Conservation (phyloP, 2,113 vertebrate genomes). For the western clawed frog (Xenopus tropicalis) region DNA sequence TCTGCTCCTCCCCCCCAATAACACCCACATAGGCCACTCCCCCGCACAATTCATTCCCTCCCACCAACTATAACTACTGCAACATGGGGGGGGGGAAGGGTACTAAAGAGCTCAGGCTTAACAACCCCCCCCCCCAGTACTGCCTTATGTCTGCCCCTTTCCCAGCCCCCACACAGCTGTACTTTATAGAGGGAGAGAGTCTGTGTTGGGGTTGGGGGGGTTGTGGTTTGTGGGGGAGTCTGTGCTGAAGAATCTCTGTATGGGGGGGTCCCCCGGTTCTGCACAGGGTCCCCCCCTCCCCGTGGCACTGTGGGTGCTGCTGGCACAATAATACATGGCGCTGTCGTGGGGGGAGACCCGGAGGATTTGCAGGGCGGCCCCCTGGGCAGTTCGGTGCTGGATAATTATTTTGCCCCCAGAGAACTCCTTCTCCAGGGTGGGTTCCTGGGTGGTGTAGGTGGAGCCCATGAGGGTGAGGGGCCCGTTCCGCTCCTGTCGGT, state of each 20-base stretch:
- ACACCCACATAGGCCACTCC: no score
- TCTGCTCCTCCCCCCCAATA: no score
- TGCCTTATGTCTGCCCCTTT: no score
- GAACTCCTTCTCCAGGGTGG: conserved; percentile 9
- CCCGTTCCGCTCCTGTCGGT: background rate
- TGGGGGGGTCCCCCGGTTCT: no score
- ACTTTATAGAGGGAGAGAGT: background rate
- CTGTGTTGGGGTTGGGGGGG: background rate
- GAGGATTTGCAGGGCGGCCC: background rate
- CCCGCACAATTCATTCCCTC: no score
- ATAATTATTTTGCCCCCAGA: background rate
- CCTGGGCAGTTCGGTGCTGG: background rate
- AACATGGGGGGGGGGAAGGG: no score
- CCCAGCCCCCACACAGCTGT: no score
- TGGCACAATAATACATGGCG: conserved; percentile 25
- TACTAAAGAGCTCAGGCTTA: no score
- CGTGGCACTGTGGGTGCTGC: conserved; percentile 10
- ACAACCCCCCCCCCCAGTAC: no score
- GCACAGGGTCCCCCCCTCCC: background rate
- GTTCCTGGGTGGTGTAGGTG: conserved; percentile 2
- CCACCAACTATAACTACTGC: no score
- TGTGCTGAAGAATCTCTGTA: no score
- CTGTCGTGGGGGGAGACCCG: background rate
- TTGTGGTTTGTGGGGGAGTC: no score
- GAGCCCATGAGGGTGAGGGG: background rate